Evolutionary conservation across 2,113 vertebrate genomes (phyloP), one percentile per base, ranked within the genome.

Genomic region (Saccopteryx leptura): DNA sequence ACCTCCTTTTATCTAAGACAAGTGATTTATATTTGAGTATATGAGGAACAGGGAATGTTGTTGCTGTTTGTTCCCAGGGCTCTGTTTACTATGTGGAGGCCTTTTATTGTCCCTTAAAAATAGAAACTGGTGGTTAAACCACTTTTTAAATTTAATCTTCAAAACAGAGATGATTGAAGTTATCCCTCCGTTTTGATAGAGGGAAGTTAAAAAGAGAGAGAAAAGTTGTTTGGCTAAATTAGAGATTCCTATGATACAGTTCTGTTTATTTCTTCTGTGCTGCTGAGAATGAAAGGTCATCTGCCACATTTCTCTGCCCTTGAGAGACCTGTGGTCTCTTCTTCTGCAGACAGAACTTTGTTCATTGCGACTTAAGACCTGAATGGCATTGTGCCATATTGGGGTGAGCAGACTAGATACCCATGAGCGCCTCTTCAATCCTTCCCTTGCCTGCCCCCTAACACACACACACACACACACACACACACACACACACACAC

Each of bases 231-330:
- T 76, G 81, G 28, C 81, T 76, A 63, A n/a, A 48, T 80, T 66
- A 72, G 83, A 76, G 48, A 91, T 92, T 80, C 85, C 9, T n/a
- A 50, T 14, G 28, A 54, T 8, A 58, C n/a, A 4, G 28, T 76
- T 96, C 33, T 88, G 50, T 91, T 84, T 96, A 65, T 74, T 90
- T 90, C 74, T 82, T 81, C 66, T 65, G 31, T 46, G 52, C n/a
- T 74, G 26, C 72, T 63, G 1, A 89, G 56, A 88, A 63, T 78
- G 71, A 88, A 94, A 88, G 78, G 56, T 60, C 79, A 74, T 58
- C 24, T 82, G 33, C 24, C 80, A 78, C 17, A 81, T 90, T 94
- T 78, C 56, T 81, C 24, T 88, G 63, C n/a, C 78, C 60, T 85
- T 24, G 58, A 85, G 83, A 81, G 56, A 88, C 28, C 60, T 86